Evolutionary conservation across 2,797 vertebrate genomes (phyloP), one percentile per base, ranked within the genome.

Genomic region (Betta splendens): DNA sequence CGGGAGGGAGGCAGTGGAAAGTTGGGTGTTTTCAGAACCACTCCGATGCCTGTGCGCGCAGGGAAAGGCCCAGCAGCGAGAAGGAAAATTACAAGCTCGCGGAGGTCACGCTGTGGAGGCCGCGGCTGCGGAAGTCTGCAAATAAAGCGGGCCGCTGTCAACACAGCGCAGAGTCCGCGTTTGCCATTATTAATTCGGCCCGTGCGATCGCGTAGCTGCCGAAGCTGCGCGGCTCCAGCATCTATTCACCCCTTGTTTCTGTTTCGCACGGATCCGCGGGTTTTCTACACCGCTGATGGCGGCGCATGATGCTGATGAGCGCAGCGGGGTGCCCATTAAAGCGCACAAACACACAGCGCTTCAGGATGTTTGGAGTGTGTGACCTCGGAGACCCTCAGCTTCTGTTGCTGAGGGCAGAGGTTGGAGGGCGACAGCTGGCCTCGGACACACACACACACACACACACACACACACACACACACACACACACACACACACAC

Each of bases 281-380:
- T 54, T 69, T 46, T 45, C 58, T 15, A 20, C 36, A 45, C 32
- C 64, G 63, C 39, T 64, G 59, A 66, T 56, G 77, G 50, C 58
- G 36, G 65, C 69, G 60, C 63, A 36, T 65, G 77, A 67, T 56
- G 33, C 42, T 59, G 76, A 70, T 63, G 58, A 61, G 55, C 71
- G 74, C 75, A 47, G 18, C 29, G 74, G 83, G 81, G 81, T 69
- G 75, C 69, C 72, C 53, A 84, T 81, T 83, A 86, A 71, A 71
- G 76, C 58, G 44, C 63, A 77, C 46, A 25, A 77, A 74, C 82
- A 79, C 55, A 83, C 20, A 17, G 18, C 47, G 77, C 77, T 66
- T 13, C 1, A 15, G 69, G 64, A 73, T 62, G 51, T 72, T 77
- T 55, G 37, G 37, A 63, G 62, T 10, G 37, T 62, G 42, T 63